Evolutionary conservation across 1,140 invertebrate species (phyloP).

Genomic region (Psix sp.): DNA sequence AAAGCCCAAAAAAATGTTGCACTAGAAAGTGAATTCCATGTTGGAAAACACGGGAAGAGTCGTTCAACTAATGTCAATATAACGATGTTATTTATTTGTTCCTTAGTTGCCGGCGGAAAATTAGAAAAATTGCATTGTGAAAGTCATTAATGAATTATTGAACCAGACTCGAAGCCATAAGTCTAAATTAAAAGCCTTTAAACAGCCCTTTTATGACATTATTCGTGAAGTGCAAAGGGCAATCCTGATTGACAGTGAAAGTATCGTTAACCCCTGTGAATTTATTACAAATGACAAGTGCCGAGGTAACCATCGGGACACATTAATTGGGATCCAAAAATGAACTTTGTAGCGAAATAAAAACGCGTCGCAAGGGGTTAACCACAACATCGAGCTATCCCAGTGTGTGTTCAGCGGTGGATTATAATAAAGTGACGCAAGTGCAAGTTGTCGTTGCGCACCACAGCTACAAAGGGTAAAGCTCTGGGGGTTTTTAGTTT

Average conservation of each 20-base stretch:
- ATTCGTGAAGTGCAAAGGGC: no score
- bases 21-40: slow-evolving; percentile 45
- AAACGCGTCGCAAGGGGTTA: slow-evolving; percentile 24
- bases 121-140: no score
- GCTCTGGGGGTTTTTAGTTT: slow-evolving; percentile 55
- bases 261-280: slow-evolving; percentile 29
- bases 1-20: slow-evolving; percentile 32
- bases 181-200: no score
- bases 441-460: slow-evolving; percentile 54
- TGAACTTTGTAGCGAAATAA: slow-evolving; percentile 45
- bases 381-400: slow-evolving; percentile 27
- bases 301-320: slow-evolving; percentile 23
- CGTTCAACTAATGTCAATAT: slow-evolving; percentile 15
- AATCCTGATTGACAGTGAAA: slow-evolving; percentile 24
- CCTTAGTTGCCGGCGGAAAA: no score
- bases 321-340: slow-evolving; percentile 44
- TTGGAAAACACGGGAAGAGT: slow-evolving; percentile 27
- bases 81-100: not conserved
- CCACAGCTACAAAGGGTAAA: slow-evolving; percentile 58
- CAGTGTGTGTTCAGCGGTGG: slow-evolving; percentile 14
- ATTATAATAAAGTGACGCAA: slow-evolving; percentile 63
- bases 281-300: slow-evolving; percentile 44
- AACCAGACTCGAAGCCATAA: no score
- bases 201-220: no score
- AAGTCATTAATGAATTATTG: no score